A percentile compares a stretch with the other conserved stretches of the same genome.
Evolutionary conservation across 1,140 invertebrate genomes (phyloP).

Genomic region (Phymastichus coffea): DNA sequence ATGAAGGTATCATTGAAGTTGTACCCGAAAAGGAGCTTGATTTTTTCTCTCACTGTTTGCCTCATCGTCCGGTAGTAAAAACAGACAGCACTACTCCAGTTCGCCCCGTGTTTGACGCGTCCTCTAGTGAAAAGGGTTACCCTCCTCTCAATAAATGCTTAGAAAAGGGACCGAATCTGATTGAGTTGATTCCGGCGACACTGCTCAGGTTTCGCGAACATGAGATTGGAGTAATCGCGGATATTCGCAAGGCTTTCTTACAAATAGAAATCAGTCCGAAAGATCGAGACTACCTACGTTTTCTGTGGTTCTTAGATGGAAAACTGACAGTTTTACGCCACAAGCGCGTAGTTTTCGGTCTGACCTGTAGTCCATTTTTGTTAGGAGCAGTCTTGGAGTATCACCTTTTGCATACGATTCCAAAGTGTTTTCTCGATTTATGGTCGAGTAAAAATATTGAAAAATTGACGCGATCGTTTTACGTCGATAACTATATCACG

Average conservation of each 20-base stretch:
- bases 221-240: slow-evolving; percentile 30
- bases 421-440: too few relatives aligned
- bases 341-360: slow-evolving; percentile 23
- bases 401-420: too few relatives aligned
- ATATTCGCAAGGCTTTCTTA: slow-evolving; percentile 38
- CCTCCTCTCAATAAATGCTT: slow-evolving; percentile 48
- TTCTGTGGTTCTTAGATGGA: slow-evolving; percentile 33
- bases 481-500: slow-evolving; percentile 21
- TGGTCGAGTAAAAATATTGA: too few relatives aligned
- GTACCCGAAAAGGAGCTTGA: slow-evolving; percentile 30
- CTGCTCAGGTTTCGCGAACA: slow-evolving; percentile 26
- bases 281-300: slow-evolving; percentile 24
- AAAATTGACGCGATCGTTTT: slow-evolving; percentile 1
- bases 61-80: slow-evolving; percentile 43
- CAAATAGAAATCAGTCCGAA: slow-evolving; percentile 20
- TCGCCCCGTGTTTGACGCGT: slow-evolving; percentile 43
- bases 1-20: slow-evolving; percentile 37
- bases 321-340: slow-evolving; percentile 25
- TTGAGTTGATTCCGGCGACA: slow-evolving; percentile 17
- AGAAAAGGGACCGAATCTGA: slow-evolving; percentile 35
- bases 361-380: slow-evolving; percentile 38
- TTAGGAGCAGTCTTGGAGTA: slow-evolving; percentile 21
- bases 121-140: slow-evolving; percentile 26
- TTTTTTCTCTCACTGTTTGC: slow-evolving; percentile 35
- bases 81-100: slow-evolving; percentile 32